phyloP scores from a whole-genome alignment of 2,797 vertebrate species.

The Tiaroga cobitis region DNA sequence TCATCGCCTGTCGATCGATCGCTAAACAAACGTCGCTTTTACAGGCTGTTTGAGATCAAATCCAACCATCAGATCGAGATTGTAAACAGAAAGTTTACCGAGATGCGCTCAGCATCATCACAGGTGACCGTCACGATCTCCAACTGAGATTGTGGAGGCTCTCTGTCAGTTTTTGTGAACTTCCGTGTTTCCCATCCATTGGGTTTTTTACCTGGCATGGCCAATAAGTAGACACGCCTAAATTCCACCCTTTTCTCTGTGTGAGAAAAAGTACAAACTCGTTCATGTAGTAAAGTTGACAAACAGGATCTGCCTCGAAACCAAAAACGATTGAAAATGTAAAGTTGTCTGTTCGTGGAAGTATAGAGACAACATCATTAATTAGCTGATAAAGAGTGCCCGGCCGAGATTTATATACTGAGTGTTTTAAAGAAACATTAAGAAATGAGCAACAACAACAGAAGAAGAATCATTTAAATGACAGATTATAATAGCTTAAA shows the following conservation, averaged over 20 bases:
- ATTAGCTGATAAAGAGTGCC: too few species aligned
- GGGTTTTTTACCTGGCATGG: slow-evolving; percentile 20
- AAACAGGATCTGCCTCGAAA: slow-evolving; percentile 23
- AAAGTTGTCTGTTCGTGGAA: background rate
- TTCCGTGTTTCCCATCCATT: slow-evolving; percentile 51
- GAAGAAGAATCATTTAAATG: background rate
- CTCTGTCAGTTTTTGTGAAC: slow-evolving; percentile 6
- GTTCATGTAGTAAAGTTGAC: slow-evolving; percentile 2
- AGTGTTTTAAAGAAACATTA: background rate
- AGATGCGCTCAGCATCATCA: background rate
- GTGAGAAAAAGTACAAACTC: background rate
- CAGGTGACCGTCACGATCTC: background rate
- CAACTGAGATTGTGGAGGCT: background rate
- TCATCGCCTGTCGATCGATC: background rate
- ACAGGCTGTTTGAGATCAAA: background rate
- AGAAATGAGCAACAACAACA: background rate
- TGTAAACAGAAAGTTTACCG: background rate
- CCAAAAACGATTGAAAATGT: background rate
- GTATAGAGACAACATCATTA: too few species aligned
- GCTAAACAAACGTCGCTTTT: background rate
- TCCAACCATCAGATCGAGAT: background rate
- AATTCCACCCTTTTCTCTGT: slow-evolving; percentile 30
- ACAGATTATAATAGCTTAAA: background rate
- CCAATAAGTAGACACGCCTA: slow-evolving; percentile 53
- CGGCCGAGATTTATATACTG: background rate